phyloP scores from a whole-genome alignment of 2,888 invertebrate species.

The Ceratothoa steindachneri region DNA sequence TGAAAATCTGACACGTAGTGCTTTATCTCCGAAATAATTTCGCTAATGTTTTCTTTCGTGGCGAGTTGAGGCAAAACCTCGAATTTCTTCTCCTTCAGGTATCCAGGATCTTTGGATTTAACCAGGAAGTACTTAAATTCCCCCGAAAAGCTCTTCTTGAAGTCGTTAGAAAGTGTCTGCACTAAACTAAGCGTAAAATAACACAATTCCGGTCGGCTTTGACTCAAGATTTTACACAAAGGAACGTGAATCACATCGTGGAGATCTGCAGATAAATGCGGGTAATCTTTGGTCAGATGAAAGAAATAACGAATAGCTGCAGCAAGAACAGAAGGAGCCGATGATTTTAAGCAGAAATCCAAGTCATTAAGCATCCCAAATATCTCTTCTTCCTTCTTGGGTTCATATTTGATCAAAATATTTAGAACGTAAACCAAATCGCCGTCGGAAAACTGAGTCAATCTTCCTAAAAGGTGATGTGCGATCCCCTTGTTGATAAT shows the following conservation, averaged over 20 bases:
- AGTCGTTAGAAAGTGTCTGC: conserved; percentile 14
- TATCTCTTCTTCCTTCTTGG: conserved; percentile 39
- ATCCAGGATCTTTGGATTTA: conserved; percentile 38
- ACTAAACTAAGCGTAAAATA: conserved; percentile 27
- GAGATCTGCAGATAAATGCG: conserved; percentile 37
- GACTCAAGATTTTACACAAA: conserved; percentile 32
- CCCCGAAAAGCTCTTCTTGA: conserved; percentile 28
- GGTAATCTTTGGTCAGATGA: conserved; percentile 29
- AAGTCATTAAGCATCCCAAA: conserved; percentile 34
- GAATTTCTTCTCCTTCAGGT: conserved; percentile 35
- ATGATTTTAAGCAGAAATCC: conserved; percentile 31
- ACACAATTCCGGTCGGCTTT: conserved; percentile 26
- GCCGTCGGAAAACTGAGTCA: conserved; percentile 34
- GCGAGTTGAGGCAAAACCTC: conserved; percentile 27
- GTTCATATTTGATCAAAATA: conserved; percentile 27
- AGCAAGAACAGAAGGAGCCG: conserved; percentile 28
- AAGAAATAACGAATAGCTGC: conserved; percentile 30
- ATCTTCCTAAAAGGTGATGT: conserved; percentile 30
- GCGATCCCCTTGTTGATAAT: conserved; percentile 43
- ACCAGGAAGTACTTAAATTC: conserved; percentile 42
- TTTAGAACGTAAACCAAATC: conserved; percentile 31
- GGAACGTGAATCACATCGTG: conserved; percentile 28
- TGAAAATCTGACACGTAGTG: conserved; percentile 40
- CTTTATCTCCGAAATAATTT: conserved; percentile 32
- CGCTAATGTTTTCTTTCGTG: conserved; percentile 28